phyloP scores from a whole-genome alignment of 2,888 invertebrate species.

The Erpobdella octoculata region DNA sequence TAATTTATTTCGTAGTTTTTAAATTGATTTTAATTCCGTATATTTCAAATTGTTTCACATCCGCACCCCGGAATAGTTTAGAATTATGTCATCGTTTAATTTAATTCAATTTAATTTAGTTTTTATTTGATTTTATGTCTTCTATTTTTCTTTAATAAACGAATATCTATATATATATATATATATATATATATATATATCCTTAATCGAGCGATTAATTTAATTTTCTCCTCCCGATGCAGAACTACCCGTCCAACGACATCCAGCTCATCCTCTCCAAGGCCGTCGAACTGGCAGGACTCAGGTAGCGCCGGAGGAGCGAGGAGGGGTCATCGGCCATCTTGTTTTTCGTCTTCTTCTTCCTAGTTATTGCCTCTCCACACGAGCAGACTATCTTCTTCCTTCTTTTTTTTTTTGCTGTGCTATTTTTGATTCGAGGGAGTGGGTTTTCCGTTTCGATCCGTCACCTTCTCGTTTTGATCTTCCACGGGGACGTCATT shows the following conservation, averaged over 20 bases:
- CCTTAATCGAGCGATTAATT: background rate
- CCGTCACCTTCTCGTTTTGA: no score
- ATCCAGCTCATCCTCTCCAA: constrained; percentile 35
- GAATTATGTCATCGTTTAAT: background rate
- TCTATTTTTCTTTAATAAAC: background rate
- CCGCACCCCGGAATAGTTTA: no score
- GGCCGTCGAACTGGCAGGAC: constrained; percentile 36
- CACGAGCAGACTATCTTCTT: no score
- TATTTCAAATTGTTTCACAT: no score
- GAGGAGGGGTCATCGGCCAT: background rate
- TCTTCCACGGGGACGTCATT: no score
- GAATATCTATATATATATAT: background rate
- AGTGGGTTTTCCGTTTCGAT: background rate
- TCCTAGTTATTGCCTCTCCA: no score
- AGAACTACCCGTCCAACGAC: constrained; percentile 37
- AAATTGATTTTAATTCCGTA: no score
- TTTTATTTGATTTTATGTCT: background rate
- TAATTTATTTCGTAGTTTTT: background rate
- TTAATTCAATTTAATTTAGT: background rate
- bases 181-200: background rate
- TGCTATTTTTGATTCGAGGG: background rate
- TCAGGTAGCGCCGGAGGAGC: no score
- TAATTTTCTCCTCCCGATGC: constrained; percentile 16
- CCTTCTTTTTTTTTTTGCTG: background rate
- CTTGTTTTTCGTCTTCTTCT: background rate